Evolutionary conservation across 2,888 invertebrate genomes (phyloP), one percentile per base, ranked within the genome.

Genomic region (Palloptera scutellata): DNA sequence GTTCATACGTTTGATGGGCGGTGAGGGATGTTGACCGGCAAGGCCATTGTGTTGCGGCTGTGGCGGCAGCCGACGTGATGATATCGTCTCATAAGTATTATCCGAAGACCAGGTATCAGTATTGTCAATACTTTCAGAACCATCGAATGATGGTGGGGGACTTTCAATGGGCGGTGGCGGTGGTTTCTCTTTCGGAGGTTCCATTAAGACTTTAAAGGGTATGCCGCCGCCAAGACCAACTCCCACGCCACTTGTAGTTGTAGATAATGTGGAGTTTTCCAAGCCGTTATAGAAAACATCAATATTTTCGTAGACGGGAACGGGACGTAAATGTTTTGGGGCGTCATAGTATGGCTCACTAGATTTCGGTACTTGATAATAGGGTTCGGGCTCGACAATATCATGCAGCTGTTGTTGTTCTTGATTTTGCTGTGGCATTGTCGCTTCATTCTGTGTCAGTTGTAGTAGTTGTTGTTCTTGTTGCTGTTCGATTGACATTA

Each of bases 141-240:
- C 61, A 62, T 70, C 73, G 61, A 72, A 72, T 15, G 72, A 72
- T 0, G 72, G 73, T 8, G 76, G 75, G 5, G 76, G 75, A 66
- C 88, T 85, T 11, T 81, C 81, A 0, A 71, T 87, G 0, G 93
- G 93, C 1, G 92, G 92, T 12, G 94, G 94, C 1, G 94, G 94
- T 41, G 94, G 95, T 78, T 94, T 94, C 79, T 93, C 93, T 78
- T 90, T 92, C n/a, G 93, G 93, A 13, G 94, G 94, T 78, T 93
- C 92, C 78, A 90, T 70, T 48, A 75, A 85, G 10, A 55, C 30
- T 30, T 30, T 30, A 30, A 30, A 30, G 2, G 30, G 30, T 30
- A 30, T 1, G 60, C 9, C 15, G 63, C n/a, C 13, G 54, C 55
- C 40, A 42, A 61, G 20, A 30, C 55, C 40, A 53, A 48, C 48